phyloP scores from a whole-genome alignment of 2,797 vertebrate species.

The Todus mexicanus region DNA sequence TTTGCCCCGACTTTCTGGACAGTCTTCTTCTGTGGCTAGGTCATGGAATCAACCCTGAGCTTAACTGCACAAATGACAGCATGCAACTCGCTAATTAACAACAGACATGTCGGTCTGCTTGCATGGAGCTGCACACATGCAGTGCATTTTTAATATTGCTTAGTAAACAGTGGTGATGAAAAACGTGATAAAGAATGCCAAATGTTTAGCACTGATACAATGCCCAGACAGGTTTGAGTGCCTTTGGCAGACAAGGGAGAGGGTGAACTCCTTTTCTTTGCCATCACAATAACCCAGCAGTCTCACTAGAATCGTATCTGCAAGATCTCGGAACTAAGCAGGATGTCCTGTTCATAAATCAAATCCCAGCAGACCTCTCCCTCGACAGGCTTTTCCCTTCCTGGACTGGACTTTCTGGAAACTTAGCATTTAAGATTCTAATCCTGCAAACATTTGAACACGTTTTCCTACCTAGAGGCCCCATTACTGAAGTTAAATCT shows the following conservation, averaged over 20 bases:
- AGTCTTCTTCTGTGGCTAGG: neutral
- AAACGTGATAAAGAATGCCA: slow-evolving; percentile 14
- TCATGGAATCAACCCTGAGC: neutral
- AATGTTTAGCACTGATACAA: slow-evolving; percentile 14
- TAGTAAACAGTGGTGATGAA: slow-evolving; percentile 18
- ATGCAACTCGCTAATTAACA: neutral
- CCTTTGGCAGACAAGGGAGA: slow-evolving; percentile 7
- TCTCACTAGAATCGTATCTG: slow-evolving; percentile 28
- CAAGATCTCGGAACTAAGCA: slow-evolving; percentile 48
- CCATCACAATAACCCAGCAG: slow-evolving; percentile 27
- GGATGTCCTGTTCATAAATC: slow-evolving; percentile 65
- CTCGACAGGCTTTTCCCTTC: slow-evolving; percentile 43
- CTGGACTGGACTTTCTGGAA: slow-evolving; percentile 60
- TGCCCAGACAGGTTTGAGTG: slow-evolving; percentile 22
- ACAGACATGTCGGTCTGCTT: neutral
- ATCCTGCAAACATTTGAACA: slow-evolving; percentile 10
- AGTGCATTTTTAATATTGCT: neutral
- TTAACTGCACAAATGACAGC: neutral
- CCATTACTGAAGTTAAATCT: neutral
- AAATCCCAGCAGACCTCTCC: slow-evolving; percentile 58
- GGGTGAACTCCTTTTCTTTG: slow-evolving; percentile 51
- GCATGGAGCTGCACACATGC: slow-evolving; percentile 1
- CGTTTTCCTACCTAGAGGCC: slow-evolving; percentile 13
- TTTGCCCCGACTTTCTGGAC: neutral
- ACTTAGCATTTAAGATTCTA: slow-evolving; percentile 27